Evolutionary conservation across 2,888 invertebrate genomes (phyloP).

Genomic region (Brenthis daphne): DNA sequence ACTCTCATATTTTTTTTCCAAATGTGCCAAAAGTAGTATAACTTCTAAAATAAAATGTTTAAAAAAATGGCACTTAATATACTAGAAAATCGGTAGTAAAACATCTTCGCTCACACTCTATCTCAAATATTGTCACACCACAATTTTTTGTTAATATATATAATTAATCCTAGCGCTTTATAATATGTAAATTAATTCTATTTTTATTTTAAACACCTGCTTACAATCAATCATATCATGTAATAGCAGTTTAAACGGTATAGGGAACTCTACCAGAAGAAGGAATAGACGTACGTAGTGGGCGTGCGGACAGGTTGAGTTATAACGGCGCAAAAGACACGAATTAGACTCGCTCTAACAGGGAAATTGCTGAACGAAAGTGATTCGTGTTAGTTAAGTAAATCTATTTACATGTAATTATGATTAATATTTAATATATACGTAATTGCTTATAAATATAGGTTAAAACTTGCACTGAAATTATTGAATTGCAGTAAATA

Average conservation of each 20-base stretch:
- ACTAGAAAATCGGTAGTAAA: too few relatives aligned
- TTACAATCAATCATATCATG: constrained; percentile 1
- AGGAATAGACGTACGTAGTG: constrained; percentile 22
- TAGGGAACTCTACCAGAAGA: constrained; percentile 20
- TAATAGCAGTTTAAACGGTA: constrained; percentile 11
- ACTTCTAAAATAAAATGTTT: too few relatives aligned
- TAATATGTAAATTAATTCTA: background rate
- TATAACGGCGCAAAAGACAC: constrained; percentile 39
- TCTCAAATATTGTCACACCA: too few relatives aligned
- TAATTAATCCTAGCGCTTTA: background rate
- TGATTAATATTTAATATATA: constrained; percentile 19
- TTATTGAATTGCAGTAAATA: background rate
- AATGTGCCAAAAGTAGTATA: too few relatives aligned
- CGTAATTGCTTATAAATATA: constrained; percentile 12
- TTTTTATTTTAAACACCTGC: constrained; percentile 10
- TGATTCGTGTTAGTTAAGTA: constrained; percentile 13
- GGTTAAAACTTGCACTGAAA: constrained; percentile 7
- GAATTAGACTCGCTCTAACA: constrained; percentile 26
- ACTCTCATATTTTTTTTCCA: too few relatives aligned
- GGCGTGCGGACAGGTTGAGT: constrained; percentile 39
- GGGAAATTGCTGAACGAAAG: constrained; percentile 24
- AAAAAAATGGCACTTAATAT: too few relatives aligned
- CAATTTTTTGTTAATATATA: too few relatives aligned
- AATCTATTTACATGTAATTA: constrained; percentile 20
- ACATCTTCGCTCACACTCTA: too few relatives aligned